Evolutionary conservation across 2,797 vertebrate genomes (phyloP).

Genomic region (Labroides dimidiatus): DNA sequence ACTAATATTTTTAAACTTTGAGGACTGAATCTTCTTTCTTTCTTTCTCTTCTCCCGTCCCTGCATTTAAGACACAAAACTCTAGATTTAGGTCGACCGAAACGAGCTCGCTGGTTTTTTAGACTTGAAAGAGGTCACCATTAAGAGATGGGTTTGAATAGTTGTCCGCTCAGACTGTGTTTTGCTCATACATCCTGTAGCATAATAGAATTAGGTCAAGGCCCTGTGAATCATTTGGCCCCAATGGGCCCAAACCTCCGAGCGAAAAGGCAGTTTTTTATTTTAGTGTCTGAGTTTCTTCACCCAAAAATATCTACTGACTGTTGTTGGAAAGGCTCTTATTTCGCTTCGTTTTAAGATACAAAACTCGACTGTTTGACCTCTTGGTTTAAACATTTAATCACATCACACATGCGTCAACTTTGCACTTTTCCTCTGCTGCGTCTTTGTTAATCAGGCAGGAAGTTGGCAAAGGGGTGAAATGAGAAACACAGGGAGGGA

Average conservation of each 20-base stretch:
- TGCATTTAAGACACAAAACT: conserved; percentile 19
- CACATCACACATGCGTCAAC: neutral
- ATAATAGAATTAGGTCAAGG: conserved; percentile 77
- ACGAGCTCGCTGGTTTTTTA: conserved; percentile 7
- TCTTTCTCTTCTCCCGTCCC: too few species aligned
- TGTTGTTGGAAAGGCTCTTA: neutral
- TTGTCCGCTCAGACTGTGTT: conserved; percentile 45
- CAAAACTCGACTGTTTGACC: neutral
- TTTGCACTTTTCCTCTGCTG: neutral
- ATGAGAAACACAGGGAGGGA: conserved; percentile 42
- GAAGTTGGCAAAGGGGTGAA: conserved; percentile 53
- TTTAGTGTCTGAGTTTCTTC: conserved; percentile 14
- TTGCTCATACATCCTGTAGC: conserved; percentile 59
- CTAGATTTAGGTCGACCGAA: conserved; percentile 55
- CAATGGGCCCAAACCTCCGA: conserved; percentile 55
- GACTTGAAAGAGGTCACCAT: conserved; percentile 54
- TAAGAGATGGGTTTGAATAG: conserved; percentile 52
- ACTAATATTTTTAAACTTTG: neutral
- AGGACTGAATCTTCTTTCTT: neutral
- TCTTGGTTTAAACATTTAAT: neutral
- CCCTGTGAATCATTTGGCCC: conserved; percentile 72
- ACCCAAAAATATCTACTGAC: neutral
- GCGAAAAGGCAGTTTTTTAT: conserved; percentile 33
- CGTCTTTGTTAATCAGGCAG: conserved; percentile 51
- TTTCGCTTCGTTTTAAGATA: neutral